phyloP scores from a whole-genome alignment of 2,113 vertebrate species.

The Chinchilla lanigera region DNA sequence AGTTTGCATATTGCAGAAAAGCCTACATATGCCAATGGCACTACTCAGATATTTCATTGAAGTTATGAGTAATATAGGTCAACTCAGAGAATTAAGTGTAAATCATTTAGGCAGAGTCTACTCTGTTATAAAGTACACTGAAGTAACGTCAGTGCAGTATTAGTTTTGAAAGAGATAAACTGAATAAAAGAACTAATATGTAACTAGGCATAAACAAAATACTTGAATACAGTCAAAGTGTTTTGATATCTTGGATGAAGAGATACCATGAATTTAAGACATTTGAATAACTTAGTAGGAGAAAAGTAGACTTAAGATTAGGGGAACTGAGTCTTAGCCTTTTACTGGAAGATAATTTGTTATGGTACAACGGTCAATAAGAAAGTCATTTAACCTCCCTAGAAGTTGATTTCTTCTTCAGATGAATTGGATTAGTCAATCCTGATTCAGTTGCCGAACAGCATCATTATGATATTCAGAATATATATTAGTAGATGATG shows the following conservation, averaged over 20 bases:
- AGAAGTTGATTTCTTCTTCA: background rate
- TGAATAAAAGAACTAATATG: background rate
- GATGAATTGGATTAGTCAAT: background rate
- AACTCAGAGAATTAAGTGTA: background rate
- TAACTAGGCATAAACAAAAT: background rate
- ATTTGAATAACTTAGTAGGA: background rate
- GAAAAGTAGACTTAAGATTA: background rate
- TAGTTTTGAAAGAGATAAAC: background rate
- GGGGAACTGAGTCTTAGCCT: background rate
- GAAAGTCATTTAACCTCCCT: background rate
- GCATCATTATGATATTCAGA: background rate
- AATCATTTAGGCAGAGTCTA: background rate
- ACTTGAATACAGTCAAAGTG: background rate
- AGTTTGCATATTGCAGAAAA: background rate
- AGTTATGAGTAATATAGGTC: background rate
- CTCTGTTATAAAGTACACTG: background rate
- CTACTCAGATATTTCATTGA: background rate
- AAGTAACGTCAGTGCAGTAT: background rate
- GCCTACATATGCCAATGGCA: background rate
- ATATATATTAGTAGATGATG: background rate
- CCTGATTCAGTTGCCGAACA: background rate
- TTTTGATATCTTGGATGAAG: background rate
- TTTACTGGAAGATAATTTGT: slow-evolving; percentile 13
- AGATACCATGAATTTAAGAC: background rate
- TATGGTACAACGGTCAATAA: background rate